These are phyloP conservation scores for Kradibia gibbosae DNA, from an alignment of 1,140 invertebrate genomes.

Conservation along the genomic window DNA sequence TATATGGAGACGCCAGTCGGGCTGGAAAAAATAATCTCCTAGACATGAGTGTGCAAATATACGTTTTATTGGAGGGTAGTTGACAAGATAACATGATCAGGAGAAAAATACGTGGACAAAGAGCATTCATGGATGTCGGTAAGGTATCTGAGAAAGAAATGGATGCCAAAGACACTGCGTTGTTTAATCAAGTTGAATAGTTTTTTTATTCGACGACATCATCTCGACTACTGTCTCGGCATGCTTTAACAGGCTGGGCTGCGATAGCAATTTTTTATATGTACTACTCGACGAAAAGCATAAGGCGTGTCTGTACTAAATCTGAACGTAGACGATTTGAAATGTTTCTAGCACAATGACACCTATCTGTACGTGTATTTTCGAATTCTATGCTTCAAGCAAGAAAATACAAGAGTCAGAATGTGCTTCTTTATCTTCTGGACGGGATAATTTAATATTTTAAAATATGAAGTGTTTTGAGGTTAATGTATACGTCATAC, in stretches of 20 bases:
- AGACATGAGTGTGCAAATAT: neutral
- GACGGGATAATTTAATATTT: too few relatives aligned
- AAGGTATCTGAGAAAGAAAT: neutral
- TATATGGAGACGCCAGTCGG: neutral
- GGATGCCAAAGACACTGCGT: slow-evolving; percentile 39
- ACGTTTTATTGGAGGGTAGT: neutral
- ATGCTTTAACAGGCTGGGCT: neutral
- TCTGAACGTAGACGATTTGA: neutral
- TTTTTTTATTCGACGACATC: too few relatives aligned
- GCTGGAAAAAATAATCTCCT: slow-evolving; percentile 30
- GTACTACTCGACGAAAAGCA: slow-evolving; percentile 1
- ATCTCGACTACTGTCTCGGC: neutral
- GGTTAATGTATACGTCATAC: too few relatives aligned
- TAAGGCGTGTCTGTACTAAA: slow-evolving; percentile 17
- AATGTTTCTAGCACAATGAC: neutral
- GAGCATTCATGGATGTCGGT: neutral
- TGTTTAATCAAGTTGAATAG: slow-evolving; percentile 59
- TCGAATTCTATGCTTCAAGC: neutral
- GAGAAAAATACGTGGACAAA: slow-evolving; percentile 32
- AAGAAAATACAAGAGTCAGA: neutral
- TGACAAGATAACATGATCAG: slow-evolving; percentile 12
- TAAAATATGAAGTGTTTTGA: neutral
- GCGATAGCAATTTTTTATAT: slow-evolving; percentile 31
- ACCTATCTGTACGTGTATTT: neutral
- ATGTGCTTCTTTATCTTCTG: neutral